Base-by-base conservation (phyloP, 2,113 vertebrate species). In the Alectura lathami region DNA sequence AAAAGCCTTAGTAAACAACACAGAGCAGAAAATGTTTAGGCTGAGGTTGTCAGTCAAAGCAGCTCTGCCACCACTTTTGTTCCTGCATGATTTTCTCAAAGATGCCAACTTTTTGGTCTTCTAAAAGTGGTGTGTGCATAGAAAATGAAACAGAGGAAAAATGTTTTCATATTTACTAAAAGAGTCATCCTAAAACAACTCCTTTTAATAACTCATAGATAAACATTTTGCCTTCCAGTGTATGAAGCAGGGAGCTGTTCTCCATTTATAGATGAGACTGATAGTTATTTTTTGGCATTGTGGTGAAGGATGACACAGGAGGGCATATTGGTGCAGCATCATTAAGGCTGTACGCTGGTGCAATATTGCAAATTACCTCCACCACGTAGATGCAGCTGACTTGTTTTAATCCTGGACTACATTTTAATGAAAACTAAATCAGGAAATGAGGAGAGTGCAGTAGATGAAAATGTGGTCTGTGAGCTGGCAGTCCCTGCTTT, bases 1-100 rank as follows among this genome's bases (percentile, higher is more conserved):
- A 94, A 89, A 93, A 87, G 6, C 83, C 13, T 92, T 81, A 40
- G 36, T 56, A 90, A 93, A 86, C 89, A 94, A 60, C 68, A 78
- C 76, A 84, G 40, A 67, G 8, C 66, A 77, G 51, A 77, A 83
- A 30, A 26, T 36, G 47, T 43, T 81, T 51, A 26, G 34, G 60
- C 38, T 68, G 18, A 83, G 22, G 48, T n/a, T 93, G 67, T 69
- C 59, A 45, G 68, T 62, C 42, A 34, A 15, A 88, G 82, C 79
- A 69, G 45, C 78, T 74, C 56, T 63, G 43, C 48, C 32, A 26
- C 50, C 42, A 17, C 42, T 20, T 79, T 67, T 70, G 59, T 92
- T 86, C 73, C 50, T 62, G 0, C 17, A 13, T 11, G 26, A 16
- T 73, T 74, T 64, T 76, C 86, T 73, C 51, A 76, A 88, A 75